Percentiles rank a stretch among this genome's conserved stretches.
phyloP scores from a whole-genome alignment of 2,797 vertebrate genomes.

The Gastrophryne carolinensis region DNA sequence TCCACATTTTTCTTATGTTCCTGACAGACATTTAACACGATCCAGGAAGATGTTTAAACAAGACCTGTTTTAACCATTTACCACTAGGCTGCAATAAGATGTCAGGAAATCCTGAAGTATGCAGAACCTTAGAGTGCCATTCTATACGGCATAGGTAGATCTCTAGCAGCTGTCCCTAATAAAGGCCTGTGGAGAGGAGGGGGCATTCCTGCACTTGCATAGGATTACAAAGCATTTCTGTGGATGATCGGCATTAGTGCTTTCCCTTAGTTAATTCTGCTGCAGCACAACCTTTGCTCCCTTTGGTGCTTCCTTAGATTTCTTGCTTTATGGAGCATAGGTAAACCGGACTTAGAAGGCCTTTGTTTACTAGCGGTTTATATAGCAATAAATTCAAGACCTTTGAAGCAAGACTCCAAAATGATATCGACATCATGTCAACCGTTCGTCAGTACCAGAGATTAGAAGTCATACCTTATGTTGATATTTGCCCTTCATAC shows the following conservation, averaged over 20 bases:
- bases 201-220: background rate
- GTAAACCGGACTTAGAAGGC: background rate
- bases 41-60: background rate
- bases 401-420: background rate
- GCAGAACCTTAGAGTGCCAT: background rate
- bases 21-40: background rate
- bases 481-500: no score
- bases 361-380: constrained; percentile 12
- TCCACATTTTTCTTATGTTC: background rate
- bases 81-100: background rate
- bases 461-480: no score
- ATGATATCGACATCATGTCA: background rate
- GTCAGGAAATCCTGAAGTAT: background rate
- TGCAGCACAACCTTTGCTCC: constrained; percentile 2
- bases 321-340: constrained; percentile 15
- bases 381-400: background rate
- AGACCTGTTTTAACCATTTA: background rate
- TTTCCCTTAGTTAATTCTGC: background rate
- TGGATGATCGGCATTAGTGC: background rate
- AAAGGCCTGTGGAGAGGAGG: background rate
- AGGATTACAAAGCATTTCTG: background rate
- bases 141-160: background rate
- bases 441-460: no score
- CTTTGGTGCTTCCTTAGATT: background rate
- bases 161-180: background rate